phyloP scores from a whole-genome alignment of 2,113 vertebrate species.

The Rousettus leschenaultii region DNA sequence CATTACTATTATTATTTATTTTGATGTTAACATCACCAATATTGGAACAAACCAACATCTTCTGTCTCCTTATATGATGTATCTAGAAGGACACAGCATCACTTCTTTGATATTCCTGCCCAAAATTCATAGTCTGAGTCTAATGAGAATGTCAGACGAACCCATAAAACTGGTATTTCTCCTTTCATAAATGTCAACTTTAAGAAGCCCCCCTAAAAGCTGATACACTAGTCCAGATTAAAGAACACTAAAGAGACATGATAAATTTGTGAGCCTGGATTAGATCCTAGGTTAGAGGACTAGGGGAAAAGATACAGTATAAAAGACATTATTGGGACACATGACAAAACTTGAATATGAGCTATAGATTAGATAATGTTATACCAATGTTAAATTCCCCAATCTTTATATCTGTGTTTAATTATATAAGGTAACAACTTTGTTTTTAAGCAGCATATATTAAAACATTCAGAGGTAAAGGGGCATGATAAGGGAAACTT shows the following conservation, averaged over 20 bases:
- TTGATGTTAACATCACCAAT: neutral
- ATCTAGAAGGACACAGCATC: neutral
- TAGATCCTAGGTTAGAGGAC: neutral
- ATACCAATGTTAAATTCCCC: neutral
- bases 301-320: neutral
- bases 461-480: conserved; percentile 7
- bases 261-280: neutral
- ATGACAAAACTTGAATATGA: neutral
- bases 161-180: neutral
- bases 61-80: neutral
- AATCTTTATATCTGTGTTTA: neutral
- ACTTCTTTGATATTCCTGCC: neutral
- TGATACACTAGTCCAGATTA: neutral
- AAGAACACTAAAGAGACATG: neutral
- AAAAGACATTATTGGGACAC: neutral
- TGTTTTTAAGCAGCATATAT: neutral
- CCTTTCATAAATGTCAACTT: neutral
- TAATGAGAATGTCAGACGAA: neutral
- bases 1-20: neutral
- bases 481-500: neutral
- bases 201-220: neutral
- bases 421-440: neutral
- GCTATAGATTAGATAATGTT: neutral
- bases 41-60: neutral
- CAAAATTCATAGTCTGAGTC: neutral